These are phyloP conservation scores for Orthosia gothica DNA, from an alignment of 2,888 invertebrate species.

Conservation along the genomic window DNA sequence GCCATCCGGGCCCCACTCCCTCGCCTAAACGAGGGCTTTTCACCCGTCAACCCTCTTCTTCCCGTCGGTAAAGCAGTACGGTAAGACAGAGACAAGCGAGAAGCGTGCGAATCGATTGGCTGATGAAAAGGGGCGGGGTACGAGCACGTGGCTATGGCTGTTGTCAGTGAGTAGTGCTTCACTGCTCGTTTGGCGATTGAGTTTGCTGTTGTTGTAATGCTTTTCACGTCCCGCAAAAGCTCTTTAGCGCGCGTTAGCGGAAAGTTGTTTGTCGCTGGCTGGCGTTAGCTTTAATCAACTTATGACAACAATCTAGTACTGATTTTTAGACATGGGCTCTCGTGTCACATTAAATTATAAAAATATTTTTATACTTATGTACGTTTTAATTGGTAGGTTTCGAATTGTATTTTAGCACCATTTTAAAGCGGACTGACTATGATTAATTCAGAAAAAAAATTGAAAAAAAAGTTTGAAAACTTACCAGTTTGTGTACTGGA, in stretches of 20 bases:
- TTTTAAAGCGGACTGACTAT: background rate
- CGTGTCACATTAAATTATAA: background rate
- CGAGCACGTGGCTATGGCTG: conserved; percentile 86
- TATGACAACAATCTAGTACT: conserved; percentile 19
- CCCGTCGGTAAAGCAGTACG: conserved; percentile 86
- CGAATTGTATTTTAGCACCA: background rate
- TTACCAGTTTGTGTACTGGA: conserved; percentile 98
- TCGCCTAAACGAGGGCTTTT: conserved; percentile 70
- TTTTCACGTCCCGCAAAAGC: conserved; percentile 76
- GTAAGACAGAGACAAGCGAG: conserved; percentile 82
- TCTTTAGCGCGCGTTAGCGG: conserved; percentile 73
- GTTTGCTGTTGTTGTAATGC: conserved; percentile 80
- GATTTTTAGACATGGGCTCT: conserved; percentile 32
- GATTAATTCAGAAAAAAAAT: background rate
- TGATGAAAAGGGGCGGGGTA: conserved; percentile 86
- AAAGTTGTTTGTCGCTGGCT: conserved; percentile 69
- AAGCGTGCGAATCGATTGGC: conserved; percentile 88
- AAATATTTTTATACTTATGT: too few species aligned
- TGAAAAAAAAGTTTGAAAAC: conserved; percentile 73
- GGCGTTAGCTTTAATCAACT: conserved; percentile 57
- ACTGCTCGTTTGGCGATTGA: conserved; percentile 76
- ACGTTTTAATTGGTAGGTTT: background rate
- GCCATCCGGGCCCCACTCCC: conserved; percentile 80
- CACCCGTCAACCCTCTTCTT: conserved; percentile 75
- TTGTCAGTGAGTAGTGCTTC: conserved; percentile 77